A percentile compares a stretch with the other conserved stretches of the same genome.
Conservation (phyloP, 2,888 invertebrate genomes). For the Agriopis leucophaearia region DNA sequence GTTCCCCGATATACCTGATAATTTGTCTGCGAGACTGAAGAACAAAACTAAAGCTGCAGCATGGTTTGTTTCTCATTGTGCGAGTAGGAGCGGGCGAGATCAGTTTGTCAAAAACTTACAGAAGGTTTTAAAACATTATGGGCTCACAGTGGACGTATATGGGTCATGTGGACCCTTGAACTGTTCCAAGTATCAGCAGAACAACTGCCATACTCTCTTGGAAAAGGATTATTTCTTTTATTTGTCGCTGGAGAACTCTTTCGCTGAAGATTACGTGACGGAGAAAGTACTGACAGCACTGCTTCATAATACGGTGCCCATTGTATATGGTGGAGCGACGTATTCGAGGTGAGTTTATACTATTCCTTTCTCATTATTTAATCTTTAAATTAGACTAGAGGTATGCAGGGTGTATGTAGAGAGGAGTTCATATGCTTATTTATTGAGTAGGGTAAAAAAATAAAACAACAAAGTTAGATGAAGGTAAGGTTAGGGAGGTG, state of each 20-base stretch:
- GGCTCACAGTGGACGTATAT: constrained; percentile 81
- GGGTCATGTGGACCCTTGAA: constrained; percentile 80
- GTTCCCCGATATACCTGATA: constrained; percentile 50
- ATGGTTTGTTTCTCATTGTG: constrained; percentile 79
- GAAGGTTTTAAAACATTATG: constrained; percentile 55
- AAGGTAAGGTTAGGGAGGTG: too few species aligned
- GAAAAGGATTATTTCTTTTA: constrained; percentile 90
- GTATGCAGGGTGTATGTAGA: too few species aligned
- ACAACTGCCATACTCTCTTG: constrained; percentile 65
- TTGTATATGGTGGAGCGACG: constrained; percentile 89
- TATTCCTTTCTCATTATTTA: too few species aligned
- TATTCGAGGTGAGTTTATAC: constrained; percentile 77
- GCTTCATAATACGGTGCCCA: constrained; percentile 88
- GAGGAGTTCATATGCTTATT: too few species aligned
- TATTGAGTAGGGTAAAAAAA: too few species aligned
- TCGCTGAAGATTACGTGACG: constrained; percentile 84
- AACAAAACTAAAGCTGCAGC: constrained; percentile 75
- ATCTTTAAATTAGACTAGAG: too few species aligned
- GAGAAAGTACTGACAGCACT: constrained; percentile 88
- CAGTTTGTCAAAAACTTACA: constrained; percentile 59
- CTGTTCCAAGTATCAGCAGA: constrained; percentile 58
- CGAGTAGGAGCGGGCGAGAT: constrained; percentile 61
- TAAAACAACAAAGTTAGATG: too few species aligned
- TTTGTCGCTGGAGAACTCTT: constrained; percentile 90
- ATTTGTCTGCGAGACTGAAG: constrained; percentile 51